Base-by-base conservation (phyloP, 2,113 vertebrate species). In the Quiscalus mexicanus region DNA sequence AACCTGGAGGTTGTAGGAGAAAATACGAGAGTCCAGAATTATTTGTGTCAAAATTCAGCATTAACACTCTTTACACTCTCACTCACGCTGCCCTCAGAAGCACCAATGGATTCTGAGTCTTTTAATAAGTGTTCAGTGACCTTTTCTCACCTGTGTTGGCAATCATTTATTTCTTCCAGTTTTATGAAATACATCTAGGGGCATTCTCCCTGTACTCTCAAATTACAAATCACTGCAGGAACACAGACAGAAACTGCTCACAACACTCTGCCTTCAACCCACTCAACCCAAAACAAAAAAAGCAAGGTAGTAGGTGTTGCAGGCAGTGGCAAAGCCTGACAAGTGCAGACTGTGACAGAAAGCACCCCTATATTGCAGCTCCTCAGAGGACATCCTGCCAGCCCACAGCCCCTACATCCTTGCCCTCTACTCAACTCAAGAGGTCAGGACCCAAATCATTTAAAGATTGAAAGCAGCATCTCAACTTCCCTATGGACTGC, bases 171-270 rank as follows among this genome's bases (percentile, higher is more conserved):
- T 91, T 95, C 90, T 86, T 67, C 30, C 79, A 55, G n/a, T 74
- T 94, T 93, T 81, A 69, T 67, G 50, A 96, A 91, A 90, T 22
- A 78, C 71, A 88, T 93, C 79, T 67, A 80, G 24, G 37, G 63
- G 60, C 70, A 73, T 47, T 93, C 49, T 89, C 89, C 63, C 84
- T 50, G 33, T 69, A 82, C 31, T 83, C 73, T 87, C 68, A 67
- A 88, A 94, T 84, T 67, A 90, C 90, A 81, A 60, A 91, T 93
- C 75, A 70, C 87, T 77, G 63, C 87, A 90, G 63, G 25, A 96
- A 86, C 59, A 93, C 31, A 85, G 93, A 93, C 62, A 91, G 82
- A 64, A 94, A 94, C 39, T 63, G 75, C 82, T 96, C 87, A 88
- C 64, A 80, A 67, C 50, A 86, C 5, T 0, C 75, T 74, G 78